Conservation (phyloP, 2,888 invertebrate genomes). For the Pollenia amentaria region DNA sequence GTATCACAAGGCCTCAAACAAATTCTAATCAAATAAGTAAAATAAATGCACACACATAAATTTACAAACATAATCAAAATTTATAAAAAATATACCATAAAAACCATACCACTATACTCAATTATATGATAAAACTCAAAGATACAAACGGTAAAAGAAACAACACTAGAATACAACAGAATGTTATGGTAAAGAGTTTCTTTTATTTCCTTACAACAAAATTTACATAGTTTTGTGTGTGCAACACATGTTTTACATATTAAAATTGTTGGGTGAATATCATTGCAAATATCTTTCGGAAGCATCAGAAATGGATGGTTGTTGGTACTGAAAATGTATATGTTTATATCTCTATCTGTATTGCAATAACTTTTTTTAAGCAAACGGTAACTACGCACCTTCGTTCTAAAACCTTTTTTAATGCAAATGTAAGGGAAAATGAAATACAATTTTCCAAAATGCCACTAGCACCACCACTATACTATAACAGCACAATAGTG, state of each 20-base stretch:
- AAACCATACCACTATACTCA: slow-evolving; percentile 43
- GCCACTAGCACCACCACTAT: not conserved
- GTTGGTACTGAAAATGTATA: not conserved
- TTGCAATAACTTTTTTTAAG: slow-evolving; percentile 35
- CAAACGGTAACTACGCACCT: slow-evolving; percentile 38
- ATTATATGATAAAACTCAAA: slow-evolving; percentile 37
- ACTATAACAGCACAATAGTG: not conserved
- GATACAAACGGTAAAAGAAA: not conserved
- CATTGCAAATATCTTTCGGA: slow-evolving; percentile 30
- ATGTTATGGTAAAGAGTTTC: slow-evolving; percentile 31
- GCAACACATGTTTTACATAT: slow-evolving; percentile 62
- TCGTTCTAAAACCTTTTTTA: not conserved
- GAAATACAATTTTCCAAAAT: slow-evolving; percentile 40
- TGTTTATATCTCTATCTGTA: not conserved
- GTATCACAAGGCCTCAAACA: not conserved
- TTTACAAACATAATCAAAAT: too few species aligned
- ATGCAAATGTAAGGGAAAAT: slow-evolving; percentile 28
- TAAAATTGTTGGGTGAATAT: slow-evolving; percentile 51
- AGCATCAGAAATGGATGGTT: slow-evolving; percentile 2
- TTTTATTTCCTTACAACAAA: slow-evolving; percentile 49
- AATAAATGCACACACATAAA: slow-evolving; percentile 9
- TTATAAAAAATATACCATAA: slow-evolving; percentile 35
- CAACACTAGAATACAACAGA: slow-evolving; percentile 9
- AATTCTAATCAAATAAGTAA: not conserved
- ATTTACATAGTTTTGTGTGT: slow-evolving; percentile 49